Evolutionary conservation across 2,888 invertebrate genomes (phyloP).

Genomic region (Hirtodrosophila confusa): DNA sequence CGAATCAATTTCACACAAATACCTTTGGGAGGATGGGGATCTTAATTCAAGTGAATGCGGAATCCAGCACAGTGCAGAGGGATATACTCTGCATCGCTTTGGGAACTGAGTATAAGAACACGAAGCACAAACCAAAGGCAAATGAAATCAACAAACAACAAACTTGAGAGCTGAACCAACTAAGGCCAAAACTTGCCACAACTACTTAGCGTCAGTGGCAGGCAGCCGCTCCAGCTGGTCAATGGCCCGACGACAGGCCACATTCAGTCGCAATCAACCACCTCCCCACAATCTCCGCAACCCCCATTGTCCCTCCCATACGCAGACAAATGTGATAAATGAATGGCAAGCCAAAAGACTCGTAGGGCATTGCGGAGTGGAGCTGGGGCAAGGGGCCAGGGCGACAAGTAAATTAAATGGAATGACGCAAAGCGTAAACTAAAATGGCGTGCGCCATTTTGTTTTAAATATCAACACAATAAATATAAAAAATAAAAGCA

Average conservation of each 20-base stretch:
- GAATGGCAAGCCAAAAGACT: constrained; percentile 40
- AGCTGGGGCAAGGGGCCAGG: constrained; percentile 1
- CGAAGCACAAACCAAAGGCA: constrained; percentile 33
- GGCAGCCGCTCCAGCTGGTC: constrained; percentile 35
- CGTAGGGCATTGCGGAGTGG: constrained; percentile 14
- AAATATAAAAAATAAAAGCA: constrained; percentile 65
- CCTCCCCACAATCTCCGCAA: neutral
- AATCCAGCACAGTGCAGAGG: too few species aligned
- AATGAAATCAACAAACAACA: constrained; percentile 56
- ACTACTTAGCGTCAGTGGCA: constrained; percentile 69
- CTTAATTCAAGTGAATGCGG: too few species aligned
- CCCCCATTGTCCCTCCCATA: constrained; percentile 10
- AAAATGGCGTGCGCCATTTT: constrained; percentile 48
- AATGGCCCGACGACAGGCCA: constrained; percentile 21
- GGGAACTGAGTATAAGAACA: constrained; percentile 4
- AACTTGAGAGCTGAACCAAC: constrained; percentile 34
- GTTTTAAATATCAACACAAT: constrained; percentile 61
- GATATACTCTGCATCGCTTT: too few species aligned
- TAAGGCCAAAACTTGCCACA: constrained; percentile 58
- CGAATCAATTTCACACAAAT: too few species aligned
- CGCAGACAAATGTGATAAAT: constrained; percentile 41
- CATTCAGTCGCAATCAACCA: too few species aligned
- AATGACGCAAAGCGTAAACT: constrained; percentile 38
- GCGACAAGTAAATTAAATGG: constrained; percentile 26
- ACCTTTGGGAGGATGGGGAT: too few species aligned